phyloP scores from a whole-genome alignment of 2,797 vertebrate species.

The Zenarchopterus dispar region DNA sequence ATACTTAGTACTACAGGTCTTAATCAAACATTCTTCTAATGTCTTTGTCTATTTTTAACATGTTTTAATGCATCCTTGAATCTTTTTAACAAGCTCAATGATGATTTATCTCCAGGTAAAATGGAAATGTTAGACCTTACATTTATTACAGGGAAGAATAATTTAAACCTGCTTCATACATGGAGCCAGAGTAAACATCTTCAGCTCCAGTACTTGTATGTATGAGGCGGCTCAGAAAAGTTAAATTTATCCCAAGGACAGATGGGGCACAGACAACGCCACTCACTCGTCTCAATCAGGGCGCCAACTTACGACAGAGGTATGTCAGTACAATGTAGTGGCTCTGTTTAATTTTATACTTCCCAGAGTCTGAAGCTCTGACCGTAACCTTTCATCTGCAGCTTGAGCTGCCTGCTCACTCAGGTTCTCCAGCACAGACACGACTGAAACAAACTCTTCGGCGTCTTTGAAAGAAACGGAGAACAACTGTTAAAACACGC shows the following conservation, averaged over 20 bases:
- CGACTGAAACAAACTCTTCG: slow-evolving; percentile 94
- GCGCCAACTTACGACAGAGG: slow-evolving; percentile 13
- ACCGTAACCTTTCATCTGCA: slow-evolving; percentile 55
- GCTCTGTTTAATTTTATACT: slow-evolving; percentile 54
- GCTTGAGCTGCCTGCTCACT: slow-evolving; percentile 83
- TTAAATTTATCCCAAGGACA: slow-evolving; percentile 80
- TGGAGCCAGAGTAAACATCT: slow-evolving; percentile 22
- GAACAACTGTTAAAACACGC: slow-evolving; percentile 27
- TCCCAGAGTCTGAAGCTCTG: slow-evolving; percentile 72
- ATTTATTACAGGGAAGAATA: not conserved
- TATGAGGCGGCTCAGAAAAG: slow-evolving; percentile 46
- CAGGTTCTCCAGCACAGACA: slow-evolving; percentile 87
- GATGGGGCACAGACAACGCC: slow-evolving; percentile 47
- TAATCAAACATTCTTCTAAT: too few relatives aligned
- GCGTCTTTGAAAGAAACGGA: slow-evolving; percentile 84
- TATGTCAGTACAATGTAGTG: not conserved
- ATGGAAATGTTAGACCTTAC: too few relatives aligned
- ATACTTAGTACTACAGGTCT: too few relatives aligned
- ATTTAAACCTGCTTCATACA: slow-evolving; percentile 20
- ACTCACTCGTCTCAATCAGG: slow-evolving; percentile 19
- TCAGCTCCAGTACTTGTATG: slow-evolving; percentile 18
- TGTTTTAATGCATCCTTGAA: too few relatives aligned
- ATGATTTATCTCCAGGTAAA: too few relatives aligned
- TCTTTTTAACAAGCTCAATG: too few relatives aligned
- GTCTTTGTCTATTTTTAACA: too few relatives aligned